phyloP scores from a whole-genome alignment of 2,797 vertebrate genomes.

The Phoxinus dragarum region DNA sequence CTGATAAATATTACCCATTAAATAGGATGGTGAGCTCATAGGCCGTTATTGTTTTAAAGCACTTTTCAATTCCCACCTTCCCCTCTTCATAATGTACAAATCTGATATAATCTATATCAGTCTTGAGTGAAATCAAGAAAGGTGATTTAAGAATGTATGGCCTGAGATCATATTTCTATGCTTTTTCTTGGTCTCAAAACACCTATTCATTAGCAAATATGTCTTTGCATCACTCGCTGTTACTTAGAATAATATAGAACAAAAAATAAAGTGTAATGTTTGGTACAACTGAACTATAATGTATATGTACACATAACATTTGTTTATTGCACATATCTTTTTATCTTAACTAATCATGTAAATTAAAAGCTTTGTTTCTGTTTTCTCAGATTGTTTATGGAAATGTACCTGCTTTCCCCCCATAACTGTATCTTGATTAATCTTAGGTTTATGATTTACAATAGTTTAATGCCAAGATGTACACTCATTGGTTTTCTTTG shows the following conservation, averaged over 20 bases:
- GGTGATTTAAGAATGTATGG: slow-evolving; percentile 27
- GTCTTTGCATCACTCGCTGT: slow-evolving; percentile 19
- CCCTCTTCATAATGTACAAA: background rate
- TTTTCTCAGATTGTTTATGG: slow-evolving; percentile 18
- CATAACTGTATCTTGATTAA: slow-evolving; percentile 36
- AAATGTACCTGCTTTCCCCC: slow-evolving; percentile 40
- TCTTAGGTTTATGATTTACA: slow-evolving; percentile 12
- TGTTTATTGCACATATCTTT: slow-evolving; percentile 44
- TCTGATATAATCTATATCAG: slow-evolving; percentile 1
- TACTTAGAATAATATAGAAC: slow-evolving; percentile 42
- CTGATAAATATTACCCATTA: slow-evolving; percentile 22
- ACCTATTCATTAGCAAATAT: slow-evolving; percentile 1
- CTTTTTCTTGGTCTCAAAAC: slow-evolving; percentile 5
- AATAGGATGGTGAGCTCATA: slow-evolving; percentile 19
- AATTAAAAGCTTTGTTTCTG: slow-evolving; percentile 39
- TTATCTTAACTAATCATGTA: slow-evolving; percentile 48
- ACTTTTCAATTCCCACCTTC: slow-evolving; percentile 16
- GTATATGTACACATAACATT: slow-evolving; percentile 53
- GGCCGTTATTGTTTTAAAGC: background rate
- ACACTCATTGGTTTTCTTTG: slow-evolving; percentile 40
- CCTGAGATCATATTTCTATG: slow-evolving; percentile 24
- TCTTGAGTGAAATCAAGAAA: slow-evolving; percentile 30
- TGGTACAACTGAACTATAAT: slow-evolving; percentile 53
- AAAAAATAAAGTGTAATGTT: slow-evolving; percentile 48
- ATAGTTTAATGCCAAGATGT: slow-evolving; percentile 38